Percentiles rank a stretch among this genome's conserved stretches.
These are phyloP conservation scores for Pipistrellus pygmaeus DNA, from an alignment of 2,797 vertebrate species.

Conservation along the genomic window DNA sequence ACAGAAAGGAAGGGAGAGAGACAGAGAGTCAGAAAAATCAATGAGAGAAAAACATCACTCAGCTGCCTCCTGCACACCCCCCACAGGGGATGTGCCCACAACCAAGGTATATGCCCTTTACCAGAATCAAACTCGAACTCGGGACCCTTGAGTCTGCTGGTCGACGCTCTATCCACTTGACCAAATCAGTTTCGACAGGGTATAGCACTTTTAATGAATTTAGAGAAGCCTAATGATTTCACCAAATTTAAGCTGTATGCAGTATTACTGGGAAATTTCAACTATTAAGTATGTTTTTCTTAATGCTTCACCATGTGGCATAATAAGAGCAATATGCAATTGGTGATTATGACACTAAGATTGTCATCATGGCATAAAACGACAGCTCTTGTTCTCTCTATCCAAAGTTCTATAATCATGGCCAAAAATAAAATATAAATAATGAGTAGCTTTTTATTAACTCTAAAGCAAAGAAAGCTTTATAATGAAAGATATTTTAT, in stretches of 20 bases:
- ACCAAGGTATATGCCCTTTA: too few relatives aligned
- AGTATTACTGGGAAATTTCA: background rate
- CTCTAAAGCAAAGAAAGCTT: slow-evolving; percentile 3
- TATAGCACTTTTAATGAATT: slow-evolving; percentile 62
- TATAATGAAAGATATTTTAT: slow-evolving; percentile 25
- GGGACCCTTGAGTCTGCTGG: too few relatives aligned
- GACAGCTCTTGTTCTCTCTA: background rate
- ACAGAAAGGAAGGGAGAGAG: too few relatives aligned
- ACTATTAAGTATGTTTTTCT: slow-evolving; percentile 24
- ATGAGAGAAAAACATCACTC: too few relatives aligned
- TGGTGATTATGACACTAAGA: background rate
- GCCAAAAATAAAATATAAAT: slow-evolving; percentile 14
- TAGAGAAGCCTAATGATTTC: slow-evolving; percentile 50
- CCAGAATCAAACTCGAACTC: too few relatives aligned
- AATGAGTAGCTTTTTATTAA: slow-evolving; percentile 9
- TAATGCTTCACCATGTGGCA: background rate
- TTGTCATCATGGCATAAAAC: background rate
- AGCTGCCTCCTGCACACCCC: too few relatives aligned
- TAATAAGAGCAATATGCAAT: background rate
- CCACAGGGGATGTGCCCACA: too few relatives aligned
- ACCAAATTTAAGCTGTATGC: slow-evolving; percentile 1
- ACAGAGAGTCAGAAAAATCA: too few relatives aligned
- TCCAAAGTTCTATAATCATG: background rate
- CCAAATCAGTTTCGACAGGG: background rate
- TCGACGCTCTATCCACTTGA: too few relatives aligned